Conservation (phyloP, 1,140 invertebrate genomes). For the Nomia melanderi region DNA sequence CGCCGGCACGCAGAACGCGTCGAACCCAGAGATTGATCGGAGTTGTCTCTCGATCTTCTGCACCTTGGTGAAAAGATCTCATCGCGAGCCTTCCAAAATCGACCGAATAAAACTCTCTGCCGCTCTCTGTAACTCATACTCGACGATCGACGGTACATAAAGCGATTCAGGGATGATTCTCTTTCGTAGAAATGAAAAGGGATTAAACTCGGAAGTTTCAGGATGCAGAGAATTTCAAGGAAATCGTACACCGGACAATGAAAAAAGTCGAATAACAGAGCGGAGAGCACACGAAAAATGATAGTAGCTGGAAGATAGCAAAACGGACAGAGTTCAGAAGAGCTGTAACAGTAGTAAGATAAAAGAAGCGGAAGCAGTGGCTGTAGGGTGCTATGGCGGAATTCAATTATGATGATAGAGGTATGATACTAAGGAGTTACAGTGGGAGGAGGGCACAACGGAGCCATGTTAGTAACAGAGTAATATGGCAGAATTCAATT, state of each 20-base stretch:
- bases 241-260: neutral
- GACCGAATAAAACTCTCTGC: too few relatives aligned
- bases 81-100: neutral
- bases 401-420: conserved; percentile 7
- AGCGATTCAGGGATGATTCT: too few relatives aligned
- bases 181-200: too few relatives aligned
- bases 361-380: neutral
- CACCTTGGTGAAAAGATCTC: conserved; percentile 48
- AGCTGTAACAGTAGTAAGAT: neutral
- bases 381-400: neutral
- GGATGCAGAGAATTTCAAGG: too few relatives aligned
- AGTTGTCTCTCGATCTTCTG: conserved; percentile 26
- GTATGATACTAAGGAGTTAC: neutral
- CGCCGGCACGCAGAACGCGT: conserved; percentile 42
- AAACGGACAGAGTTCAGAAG: neutral
- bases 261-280: neutral
- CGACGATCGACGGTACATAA: neutral
- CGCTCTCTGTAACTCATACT: neutral
- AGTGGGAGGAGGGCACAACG: neutral
- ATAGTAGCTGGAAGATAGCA: neutral
- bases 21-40: conserved; percentile 54
- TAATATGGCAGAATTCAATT: neutral
- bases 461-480: neutral
- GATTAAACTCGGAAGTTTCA: too few relatives aligned
- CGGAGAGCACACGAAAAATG: neutral